These are phyloP conservation scores for Gulo gulo DNA, from an alignment of 2,113 vertebrate genomes.

Conservation along the genomic window DNA sequence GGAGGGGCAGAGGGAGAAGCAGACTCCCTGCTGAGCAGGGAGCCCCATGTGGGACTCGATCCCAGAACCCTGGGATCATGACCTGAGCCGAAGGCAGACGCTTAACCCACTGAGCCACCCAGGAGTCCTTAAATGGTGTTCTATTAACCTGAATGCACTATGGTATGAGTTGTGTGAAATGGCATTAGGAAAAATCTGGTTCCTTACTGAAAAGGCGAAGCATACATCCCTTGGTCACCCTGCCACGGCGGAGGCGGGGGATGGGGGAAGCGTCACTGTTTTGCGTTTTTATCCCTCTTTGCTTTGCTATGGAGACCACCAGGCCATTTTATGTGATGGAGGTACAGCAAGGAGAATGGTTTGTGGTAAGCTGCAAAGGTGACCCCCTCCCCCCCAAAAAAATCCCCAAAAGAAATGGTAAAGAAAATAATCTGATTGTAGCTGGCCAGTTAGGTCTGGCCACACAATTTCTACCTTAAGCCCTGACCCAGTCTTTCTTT, in stretches of 20 bases:
- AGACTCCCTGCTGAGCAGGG: neutral
- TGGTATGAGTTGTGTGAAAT: neutral
- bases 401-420: neutral
- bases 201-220: neutral
- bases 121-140: too few species aligned
- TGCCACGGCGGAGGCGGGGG: rapidly evolving
- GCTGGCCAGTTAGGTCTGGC: neutral
- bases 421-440: neutral
- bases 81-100: neutral
- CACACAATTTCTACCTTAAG: neutral
- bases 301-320: neutral
- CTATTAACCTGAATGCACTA: neutral
- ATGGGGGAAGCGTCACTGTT: too few species aligned
- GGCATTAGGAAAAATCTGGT: neutral
- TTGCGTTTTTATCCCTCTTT: neutral
- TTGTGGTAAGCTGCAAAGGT: neutral
- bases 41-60: neutral
- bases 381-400: neutral
- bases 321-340: neutral
- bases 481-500: conserved; percentile 52
- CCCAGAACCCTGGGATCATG: neutral
- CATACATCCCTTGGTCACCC: rapidly evolving
- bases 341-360: neutral
- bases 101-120: neutral
- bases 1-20: neutral